Evolutionary conservation across 2,797 vertebrate genomes (phyloP).

Genomic region (Cygnus olor): DNA sequence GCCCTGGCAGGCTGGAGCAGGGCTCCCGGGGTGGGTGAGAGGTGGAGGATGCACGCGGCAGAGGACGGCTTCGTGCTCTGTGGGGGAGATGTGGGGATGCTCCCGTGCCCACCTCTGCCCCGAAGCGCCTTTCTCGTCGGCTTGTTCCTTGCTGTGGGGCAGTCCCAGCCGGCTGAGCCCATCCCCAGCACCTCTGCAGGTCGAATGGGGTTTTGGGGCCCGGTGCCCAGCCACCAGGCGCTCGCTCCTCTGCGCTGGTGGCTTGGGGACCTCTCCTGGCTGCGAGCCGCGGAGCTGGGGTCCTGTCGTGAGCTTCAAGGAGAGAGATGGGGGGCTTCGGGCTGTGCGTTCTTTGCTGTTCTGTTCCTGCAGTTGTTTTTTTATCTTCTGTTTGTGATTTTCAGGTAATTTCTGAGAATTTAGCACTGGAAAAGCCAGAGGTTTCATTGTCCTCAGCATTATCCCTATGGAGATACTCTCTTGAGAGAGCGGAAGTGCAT

Average conservation of each 20-base stretch:
- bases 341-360: not conserved
- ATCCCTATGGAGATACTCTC: not conserved
- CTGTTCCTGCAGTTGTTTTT: not conserved
- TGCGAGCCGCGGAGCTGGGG: not conserved
- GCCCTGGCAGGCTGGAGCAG: not conserved
- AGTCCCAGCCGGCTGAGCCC: not conserved
- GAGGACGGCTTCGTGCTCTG: not conserved
- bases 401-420: not conserved
- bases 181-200: not conserved
- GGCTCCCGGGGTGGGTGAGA: accelerated
- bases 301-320: not conserved
- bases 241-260: not conserved
- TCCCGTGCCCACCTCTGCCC: accelerated
- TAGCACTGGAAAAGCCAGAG: not conserved
- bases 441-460: not conserved
- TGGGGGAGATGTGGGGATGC: not conserved
- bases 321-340: not conserved
- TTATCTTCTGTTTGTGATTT: not conserved
- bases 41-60: not conserved
- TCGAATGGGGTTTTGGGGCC: not conserved
- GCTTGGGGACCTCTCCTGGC: not conserved
- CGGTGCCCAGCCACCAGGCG: too few relatives aligned
- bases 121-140: not conserved
- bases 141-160: too few relatives aligned
- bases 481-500: not conserved